Percentiles rank a stretch among this genome's conserved stretches.
These are phyloP conservation scores for Myiagra hebetior DNA, from an alignment of 2,113 vertebrate species.

Conservation along the genomic window DNA sequence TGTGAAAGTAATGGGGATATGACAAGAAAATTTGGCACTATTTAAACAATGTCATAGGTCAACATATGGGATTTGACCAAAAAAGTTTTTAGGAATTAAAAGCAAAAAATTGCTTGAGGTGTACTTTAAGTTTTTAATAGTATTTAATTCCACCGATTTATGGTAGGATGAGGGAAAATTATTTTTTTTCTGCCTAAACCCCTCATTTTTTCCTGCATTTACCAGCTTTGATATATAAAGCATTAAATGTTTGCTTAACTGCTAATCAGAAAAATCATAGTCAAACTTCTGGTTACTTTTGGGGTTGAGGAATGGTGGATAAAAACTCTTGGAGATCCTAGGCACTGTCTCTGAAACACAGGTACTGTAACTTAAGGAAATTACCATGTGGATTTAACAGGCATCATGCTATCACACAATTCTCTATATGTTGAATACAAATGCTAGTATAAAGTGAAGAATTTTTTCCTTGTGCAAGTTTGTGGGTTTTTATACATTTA, in stretches of 20 bases:
- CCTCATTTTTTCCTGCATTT: neutral
- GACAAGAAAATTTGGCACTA: conserved; percentile 84
- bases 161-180: neutral
- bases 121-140: conserved; percentile 53
- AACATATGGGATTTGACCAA: conserved; percentile 70
- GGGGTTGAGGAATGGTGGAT: neutral
- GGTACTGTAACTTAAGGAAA: neutral
- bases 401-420: neutral
- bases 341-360: neutral
- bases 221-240: conserved; percentile 20
- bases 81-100: conserved; percentile 66
- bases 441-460: conserved; percentile 36
- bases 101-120: conserved; percentile 30
- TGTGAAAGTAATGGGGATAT: conserved; percentile 77
- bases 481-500: conserved; percentile 61
- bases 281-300: neutral
- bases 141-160: conserved; percentile 18
- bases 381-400: conserved; percentile 44
- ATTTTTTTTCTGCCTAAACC: neutral
- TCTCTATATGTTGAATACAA: conserved; percentile 35
- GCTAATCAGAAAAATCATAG: conserved; percentile 39
- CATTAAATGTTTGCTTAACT: conserved; percentile 13
- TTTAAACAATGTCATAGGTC: conserved; percentile 78
- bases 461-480: conserved; percentile 40
- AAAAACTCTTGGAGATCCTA: neutral